Evolutionary conservation across 2,797 vertebrate species (phyloP).

Genomic region (Sternarchorhynchus goeldii): DNA sequence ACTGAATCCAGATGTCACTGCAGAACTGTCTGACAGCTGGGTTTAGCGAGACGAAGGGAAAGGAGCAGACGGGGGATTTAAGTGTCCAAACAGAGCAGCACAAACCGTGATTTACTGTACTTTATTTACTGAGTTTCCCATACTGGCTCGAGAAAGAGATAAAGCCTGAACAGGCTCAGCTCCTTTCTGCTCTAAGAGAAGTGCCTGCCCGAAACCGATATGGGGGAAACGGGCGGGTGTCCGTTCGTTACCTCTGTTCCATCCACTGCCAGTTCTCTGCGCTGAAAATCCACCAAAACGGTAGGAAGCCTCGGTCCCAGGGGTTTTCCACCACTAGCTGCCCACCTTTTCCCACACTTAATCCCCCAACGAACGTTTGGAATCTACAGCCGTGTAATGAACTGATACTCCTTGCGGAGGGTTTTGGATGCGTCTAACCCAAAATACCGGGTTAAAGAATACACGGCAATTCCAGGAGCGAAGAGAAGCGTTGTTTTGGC

Average conservation of each 20-base stretch:
- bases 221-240: constrained; percentile 52
- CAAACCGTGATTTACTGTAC: constrained; percentile 44
- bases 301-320: constrained; percentile 45
- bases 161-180: constrained; percentile 45
- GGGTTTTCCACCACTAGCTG: constrained; percentile 45
- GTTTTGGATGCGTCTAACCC: constrained; percentile 38
- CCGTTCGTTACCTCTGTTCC: constrained; percentile 24
- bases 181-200: constrained; percentile 51
- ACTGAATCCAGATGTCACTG: constrained; percentile 36
- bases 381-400: constrained; percentile 53
- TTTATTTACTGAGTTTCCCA: constrained; percentile 25
- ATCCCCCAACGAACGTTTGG: constrained; percentile 48
- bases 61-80: constrained; percentile 29
- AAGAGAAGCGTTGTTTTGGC: constrained; percentile 15
- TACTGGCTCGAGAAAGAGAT: constrained; percentile 27
- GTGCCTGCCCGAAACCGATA: constrained; percentile 55
- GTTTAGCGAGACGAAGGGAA: background rate
- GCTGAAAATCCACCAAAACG: constrained; percentile 59
- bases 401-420: constrained; percentile 48
- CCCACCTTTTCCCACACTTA: constrained; percentile 41
- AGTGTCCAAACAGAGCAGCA: constrained; percentile 45
- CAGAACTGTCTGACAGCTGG: background rate
- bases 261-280: constrained; percentile 50
- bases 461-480: constrained; percentile 23
- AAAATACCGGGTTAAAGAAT: constrained; percentile 30